phyloP scores from a whole-genome alignment of 2,113 vertebrate genomes.

The Tor tambroides region DNA sequence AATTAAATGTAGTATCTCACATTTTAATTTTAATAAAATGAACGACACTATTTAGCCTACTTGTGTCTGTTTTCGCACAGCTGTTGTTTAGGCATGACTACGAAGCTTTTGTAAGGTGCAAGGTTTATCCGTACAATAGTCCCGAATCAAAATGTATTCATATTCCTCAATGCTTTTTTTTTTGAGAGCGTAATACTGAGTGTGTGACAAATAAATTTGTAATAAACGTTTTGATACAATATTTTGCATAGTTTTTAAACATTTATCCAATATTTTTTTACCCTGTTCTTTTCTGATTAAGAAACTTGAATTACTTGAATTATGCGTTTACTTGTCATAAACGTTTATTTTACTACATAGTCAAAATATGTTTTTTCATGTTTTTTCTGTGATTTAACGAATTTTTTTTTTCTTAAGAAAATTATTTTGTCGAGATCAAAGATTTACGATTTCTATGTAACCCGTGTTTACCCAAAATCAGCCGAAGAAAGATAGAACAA shows the following conservation, averaged over 20 bases:
- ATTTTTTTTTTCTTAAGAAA: background rate
- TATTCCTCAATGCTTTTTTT: background rate
- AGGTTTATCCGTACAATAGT: background rate
- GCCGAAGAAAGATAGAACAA: background rate
- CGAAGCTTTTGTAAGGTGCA: background rate
- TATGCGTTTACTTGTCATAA: background rate
- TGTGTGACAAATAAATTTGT: background rate
- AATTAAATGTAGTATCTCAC: background rate
- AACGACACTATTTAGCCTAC: background rate
- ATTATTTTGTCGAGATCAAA: background rate
- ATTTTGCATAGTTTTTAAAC: background rate
- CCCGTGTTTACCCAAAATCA: background rate
- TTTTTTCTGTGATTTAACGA: background rate
- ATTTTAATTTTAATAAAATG: background rate
- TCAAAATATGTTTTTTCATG: background rate
- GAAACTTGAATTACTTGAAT: background rate
- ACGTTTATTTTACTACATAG: conserved; percentile 1
- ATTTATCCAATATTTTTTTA: background rate
- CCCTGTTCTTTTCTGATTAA: background rate
- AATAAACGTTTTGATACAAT: background rate
- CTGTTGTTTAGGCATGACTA: background rate
- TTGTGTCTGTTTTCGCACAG: background rate
- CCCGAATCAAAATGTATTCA: background rate
- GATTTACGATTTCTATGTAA: background rate
- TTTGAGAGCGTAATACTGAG: background rate